Evolutionary conservation across 2,888 invertebrate species (phyloP).

Genomic region (Drosophila pseudotakahashii): DNA sequence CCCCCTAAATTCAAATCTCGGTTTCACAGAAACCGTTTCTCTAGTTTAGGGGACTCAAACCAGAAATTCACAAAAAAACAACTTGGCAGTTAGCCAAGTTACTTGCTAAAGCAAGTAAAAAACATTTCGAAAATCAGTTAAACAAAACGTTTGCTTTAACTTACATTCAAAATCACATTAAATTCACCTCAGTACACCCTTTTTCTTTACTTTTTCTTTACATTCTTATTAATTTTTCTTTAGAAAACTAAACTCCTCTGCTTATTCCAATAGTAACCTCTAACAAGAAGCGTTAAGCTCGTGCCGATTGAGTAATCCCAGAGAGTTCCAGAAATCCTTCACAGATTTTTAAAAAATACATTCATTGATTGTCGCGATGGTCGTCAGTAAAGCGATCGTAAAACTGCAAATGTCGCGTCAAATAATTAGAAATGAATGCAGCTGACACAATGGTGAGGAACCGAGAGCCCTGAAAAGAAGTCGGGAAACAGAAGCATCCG

Average conservation of each 20-base stretch:
- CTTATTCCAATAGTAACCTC: conserved; percentile 31
- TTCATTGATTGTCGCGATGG: conserved; percentile 64
- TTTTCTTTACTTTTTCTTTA: too few species aligned
- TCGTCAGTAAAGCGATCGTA: conserved; percentile 22
- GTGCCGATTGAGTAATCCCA: conserved; percentile 63
- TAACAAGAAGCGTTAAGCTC: conserved; percentile 10
- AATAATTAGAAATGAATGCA: conserved; percentile 69
- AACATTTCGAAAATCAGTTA: too few species aligned
- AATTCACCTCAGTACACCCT: background rate
- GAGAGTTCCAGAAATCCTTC: conserved; percentile 25
- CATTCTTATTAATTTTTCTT: background rate
- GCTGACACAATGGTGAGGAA: conserved; percentile 54
- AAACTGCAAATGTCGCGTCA: conserved; percentile 45
- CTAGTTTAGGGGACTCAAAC: too few species aligned
- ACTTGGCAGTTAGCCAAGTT: too few species aligned
- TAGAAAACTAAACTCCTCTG: background rate
- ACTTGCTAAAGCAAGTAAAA: too few species aligned
- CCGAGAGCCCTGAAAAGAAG: conserved; percentile 39
- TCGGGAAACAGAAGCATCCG: conserved; percentile 39
- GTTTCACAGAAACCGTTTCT: too few species aligned
- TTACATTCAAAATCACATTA: background rate
- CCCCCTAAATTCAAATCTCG: too few species aligned
- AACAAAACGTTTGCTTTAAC: too few species aligned
- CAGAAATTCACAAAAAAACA: too few species aligned
- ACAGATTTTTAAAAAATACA: conserved; percentile 46